Base-by-base conservation (phyloP, 2,797 vertebrate genomes). In the Crypturellus tataupa region DNA sequence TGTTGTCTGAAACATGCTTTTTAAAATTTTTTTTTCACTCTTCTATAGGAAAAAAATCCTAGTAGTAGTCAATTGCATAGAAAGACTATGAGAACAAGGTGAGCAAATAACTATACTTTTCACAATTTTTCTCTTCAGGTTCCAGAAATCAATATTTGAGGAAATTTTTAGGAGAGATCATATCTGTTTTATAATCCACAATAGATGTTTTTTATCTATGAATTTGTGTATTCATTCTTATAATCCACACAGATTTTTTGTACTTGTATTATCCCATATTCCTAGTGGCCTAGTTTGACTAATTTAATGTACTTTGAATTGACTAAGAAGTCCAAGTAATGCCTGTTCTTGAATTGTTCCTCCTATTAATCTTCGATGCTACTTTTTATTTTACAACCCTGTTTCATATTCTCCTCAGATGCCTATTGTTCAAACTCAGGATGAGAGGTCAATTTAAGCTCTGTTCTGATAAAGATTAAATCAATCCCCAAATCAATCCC, bases 331-430 rank as follows among this genome's bases (percentile, higher is more conserved):
- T 60, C n/a, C 29, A 59, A 33, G 13, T 21, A 4, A 79, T 64
- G n/a, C 2, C 31, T 18, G 82, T 56, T 87, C 60, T 89, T 53
- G 7, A 76, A 58, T 39, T 46, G 5, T 39, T 68, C 21, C 19
- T 9, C 15, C 55, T 75, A 44, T 60, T 64, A 71, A 64, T 75
- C 23, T 91, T 77, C 21, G 58, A 23, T 12, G 0, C 10, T 86
- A 18, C 33, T 86, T 6, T n/a, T 37, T 47, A 3, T 68, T 42
- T 53, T 31, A 19, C 11, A 46, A 16, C n/a, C 7, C 72, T 83
- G 10, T 59, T 96, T 94, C 90, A 65, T 65, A 92, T 90, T 94
- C 89, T 21, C 31, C 31, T 89, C 89, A 92, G 63, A 53, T 64
- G 10, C 44, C 65, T 94, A 23, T 40, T 91, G 14, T 47, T 93